phyloP scores from a whole-genome alignment of 2,113 vertebrate species.

The Colaptes auratus region DNA sequence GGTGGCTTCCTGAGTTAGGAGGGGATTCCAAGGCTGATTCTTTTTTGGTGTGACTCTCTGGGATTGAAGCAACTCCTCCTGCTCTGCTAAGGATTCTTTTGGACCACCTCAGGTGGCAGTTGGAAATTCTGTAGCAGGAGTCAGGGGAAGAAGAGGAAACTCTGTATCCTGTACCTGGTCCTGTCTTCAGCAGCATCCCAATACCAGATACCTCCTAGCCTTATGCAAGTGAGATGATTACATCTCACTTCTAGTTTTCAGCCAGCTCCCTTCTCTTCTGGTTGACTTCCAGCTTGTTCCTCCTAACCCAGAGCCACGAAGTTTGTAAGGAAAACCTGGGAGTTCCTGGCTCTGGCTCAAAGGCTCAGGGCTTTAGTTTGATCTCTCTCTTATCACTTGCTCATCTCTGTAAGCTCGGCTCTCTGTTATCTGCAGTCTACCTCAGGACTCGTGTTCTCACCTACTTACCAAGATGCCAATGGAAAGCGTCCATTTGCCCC shows the following conservation, averaged over 20 bases:
- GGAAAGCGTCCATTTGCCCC: neutral
- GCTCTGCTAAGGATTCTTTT: neutral
- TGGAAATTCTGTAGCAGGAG: neutral
- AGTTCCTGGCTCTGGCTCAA: conserved; percentile 28
- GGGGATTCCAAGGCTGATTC: neutral
- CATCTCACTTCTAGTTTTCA: neutral
- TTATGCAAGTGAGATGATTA: neutral
- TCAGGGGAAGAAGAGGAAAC: neutral
- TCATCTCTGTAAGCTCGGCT: neutral
- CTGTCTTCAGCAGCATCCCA: neutral
- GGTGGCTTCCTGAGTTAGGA: neutral
- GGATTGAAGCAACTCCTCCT: neutral
- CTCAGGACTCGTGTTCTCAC: conserved; percentile 5
- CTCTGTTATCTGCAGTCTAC: neutral
- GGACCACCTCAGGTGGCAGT: neutral
- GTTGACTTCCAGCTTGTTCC: neutral
- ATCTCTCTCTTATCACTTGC: neutral
- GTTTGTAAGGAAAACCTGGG: neutral
- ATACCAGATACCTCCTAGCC: neutral
- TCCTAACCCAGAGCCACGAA: neutral
- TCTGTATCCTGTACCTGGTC: neutral
- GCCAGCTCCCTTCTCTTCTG: neutral
- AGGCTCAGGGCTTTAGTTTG: neutral
- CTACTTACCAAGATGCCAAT: neutral
- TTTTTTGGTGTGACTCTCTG: neutral